Evolutionary conservation across 1,140 invertebrate species (phyloP).

Genomic region (Neodiprion pinetum): DNA sequence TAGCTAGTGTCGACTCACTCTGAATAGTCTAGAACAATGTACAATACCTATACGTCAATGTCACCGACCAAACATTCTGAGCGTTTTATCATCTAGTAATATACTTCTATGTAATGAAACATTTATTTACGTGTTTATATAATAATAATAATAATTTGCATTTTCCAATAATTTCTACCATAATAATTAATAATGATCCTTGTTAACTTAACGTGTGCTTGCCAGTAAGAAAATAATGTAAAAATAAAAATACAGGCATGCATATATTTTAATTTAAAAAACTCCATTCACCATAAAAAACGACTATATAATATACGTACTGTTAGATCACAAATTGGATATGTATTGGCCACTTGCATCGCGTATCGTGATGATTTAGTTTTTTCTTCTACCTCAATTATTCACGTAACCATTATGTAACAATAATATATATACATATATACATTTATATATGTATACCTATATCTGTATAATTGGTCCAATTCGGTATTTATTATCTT

Average conservation of each 20-base stretch:
- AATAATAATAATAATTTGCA: neutral
- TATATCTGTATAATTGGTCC: conserved; percentile 31
- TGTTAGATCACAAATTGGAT: too few relatives aligned
- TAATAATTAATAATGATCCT: neutral
- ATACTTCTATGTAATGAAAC: conserved; percentile 21
- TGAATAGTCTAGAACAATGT: conserved; percentile 35
- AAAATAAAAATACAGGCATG: conserved; percentile 26
- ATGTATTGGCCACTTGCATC: too few relatives aligned
- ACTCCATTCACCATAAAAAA: conserved; percentile 44
- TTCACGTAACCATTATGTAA: conserved; percentile 15
- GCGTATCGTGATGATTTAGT: too few relatives aligned
- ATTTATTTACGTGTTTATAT: conserved; percentile 14
- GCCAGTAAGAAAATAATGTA: conserved; percentile 19
- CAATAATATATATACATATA: conserved; percentile 19
- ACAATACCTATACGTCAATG: conserved; percentile 42
- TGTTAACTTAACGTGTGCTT: conserved; percentile 18
- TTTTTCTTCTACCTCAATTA: too few relatives aligned
- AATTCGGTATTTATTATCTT: neutral
- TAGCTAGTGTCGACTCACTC: too few relatives aligned
- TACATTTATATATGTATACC: conserved; percentile 36
- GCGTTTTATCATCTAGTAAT: conserved; percentile 37
- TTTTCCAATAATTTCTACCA: neutral
- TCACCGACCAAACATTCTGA: conserved; percentile 41
- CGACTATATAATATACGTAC: too few relatives aligned
- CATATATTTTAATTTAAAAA: conserved; percentile 21